Base-by-base conservation (phyloP, 2,888 invertebrate species). In the Leuctra nigra region DNA sequence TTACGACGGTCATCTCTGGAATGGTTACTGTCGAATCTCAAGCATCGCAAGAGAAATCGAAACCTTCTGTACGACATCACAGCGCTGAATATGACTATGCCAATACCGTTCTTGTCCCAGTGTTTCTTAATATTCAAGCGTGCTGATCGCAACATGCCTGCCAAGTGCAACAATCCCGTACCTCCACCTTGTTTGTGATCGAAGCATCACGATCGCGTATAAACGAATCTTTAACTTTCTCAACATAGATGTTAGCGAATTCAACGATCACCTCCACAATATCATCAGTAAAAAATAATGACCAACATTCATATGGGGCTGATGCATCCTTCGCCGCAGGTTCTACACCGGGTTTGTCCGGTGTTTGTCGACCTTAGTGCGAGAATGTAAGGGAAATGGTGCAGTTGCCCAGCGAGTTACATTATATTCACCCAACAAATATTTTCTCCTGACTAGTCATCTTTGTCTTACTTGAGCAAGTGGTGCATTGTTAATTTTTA, bases 71-170 rank as follows among this genome's bases (percentile, higher is more conserved):
- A 29, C 16, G 52, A 4, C 52, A 52, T 52, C 13, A 22, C 16
- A 29, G 52, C 18, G 11, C 18, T 7, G 29, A 52, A 52, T 2
- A 20, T 13, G 18, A 18, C 52, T 29, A 52, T 52, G 23, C 29
- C 29, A 18, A 52, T 23, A 16, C 36, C 52, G 14, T 52, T 18
- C 18, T 16, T 36, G 16, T 29, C 29, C 52, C 52, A 52, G 7
- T 4, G 22, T 11, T 52, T 22, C 13, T 24, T 14, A 20, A 52
- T 22, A 52, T 52, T 33, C 4, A 52, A 11, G 16, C 22, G 24
- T 1, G 35, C 13, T 33, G 52, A 52, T 29, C 24, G 22, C 36
- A 52, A 13, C 33, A 18, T 22, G 24, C 52, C 33, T 20, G 35
- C 18, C 22, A 52, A 2, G 52, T 25, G 20, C 33, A 33, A 18